Evolutionary conservation across 2,888 invertebrate species (phyloP).

Genomic region (Plutella xylostella): DNA sequence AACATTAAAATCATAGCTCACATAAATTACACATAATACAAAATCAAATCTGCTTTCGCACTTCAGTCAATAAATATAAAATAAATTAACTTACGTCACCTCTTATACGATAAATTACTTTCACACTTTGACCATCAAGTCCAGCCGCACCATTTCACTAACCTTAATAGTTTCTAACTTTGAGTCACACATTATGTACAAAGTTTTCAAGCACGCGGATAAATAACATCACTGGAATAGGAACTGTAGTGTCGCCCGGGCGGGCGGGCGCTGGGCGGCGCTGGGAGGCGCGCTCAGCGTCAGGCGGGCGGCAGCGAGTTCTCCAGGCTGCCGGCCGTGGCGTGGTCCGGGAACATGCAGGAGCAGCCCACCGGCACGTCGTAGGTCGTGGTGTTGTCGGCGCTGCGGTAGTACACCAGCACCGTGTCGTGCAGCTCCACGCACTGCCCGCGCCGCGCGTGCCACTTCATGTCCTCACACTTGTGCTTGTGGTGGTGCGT

Average conservation of each 20-base stretch:
- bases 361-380: constrained; percentile 54
- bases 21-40: too few species aligned
- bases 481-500: constrained; percentile 26
- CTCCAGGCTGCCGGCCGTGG: constrained; percentile 16
- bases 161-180: background rate
- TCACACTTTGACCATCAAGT: too few species aligned
- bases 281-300: constrained; percentile 17
- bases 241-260: background rate
- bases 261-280: background rate
- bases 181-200: background rate
- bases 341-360: constrained; percentile 39
- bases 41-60: too few species aligned
- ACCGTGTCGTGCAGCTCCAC: constrained; percentile 52
- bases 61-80: too few species aligned
- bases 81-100: too few species aligned
- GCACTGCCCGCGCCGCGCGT: constrained; percentile 39
- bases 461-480: constrained; percentile 21
- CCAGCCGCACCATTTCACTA: background rate
- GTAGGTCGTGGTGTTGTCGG: constrained; percentile 19
- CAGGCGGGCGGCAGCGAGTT: constrained; percentile 12
- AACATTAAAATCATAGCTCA: too few species aligned
- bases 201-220: constrained; percentile 8
- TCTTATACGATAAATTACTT: too few species aligned
- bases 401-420: constrained; percentile 37
- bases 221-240: constrained; percentile 14